phyloP scores from a whole-genome alignment of 2,797 vertebrate species.

The Malurus leucopterus region DNA sequence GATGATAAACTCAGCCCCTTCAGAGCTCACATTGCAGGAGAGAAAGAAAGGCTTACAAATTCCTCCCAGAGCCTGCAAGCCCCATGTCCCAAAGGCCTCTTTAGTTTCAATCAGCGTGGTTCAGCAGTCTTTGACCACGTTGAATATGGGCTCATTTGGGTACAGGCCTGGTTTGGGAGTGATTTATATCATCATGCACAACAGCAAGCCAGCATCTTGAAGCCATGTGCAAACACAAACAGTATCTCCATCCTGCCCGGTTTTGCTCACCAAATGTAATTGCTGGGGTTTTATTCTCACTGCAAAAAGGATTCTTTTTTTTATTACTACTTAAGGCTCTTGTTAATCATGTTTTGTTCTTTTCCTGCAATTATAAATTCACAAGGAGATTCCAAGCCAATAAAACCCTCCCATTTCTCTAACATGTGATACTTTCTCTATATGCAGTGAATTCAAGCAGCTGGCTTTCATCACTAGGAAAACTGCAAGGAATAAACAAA shows the following conservation, averaged over 20 bases:
- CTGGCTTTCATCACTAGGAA: conserved; percentile 55
- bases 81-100: conserved; percentile 25
- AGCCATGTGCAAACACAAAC: conserved; percentile 22
- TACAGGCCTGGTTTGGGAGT: not conserved
- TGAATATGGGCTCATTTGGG: not conserved
- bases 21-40: not conserved
- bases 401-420: not conserved
- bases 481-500: conserved; percentile 57
- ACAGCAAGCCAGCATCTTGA: conserved; percentile 40
- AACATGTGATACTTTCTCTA: not conserved
- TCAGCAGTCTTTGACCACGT: not conserved
- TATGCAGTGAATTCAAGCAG: conserved; percentile 40
- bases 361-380: conserved; percentile 32
- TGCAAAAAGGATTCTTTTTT: not conserved
- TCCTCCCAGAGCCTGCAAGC: conserved; percentile 1
- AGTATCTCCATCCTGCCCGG: not conserved
- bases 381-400: not conserved
- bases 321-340: not conserved
- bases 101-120: conserved; percentile 12
- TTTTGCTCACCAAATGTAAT: not conserved
- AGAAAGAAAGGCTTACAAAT: conserved; percentile 1
- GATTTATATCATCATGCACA: not conserved
- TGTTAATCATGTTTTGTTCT: conserved; percentile 21
- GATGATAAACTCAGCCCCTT: not conserved
- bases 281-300: not conserved